These are phyloP conservation scores for Melanaphis sacchari DNA, from an alignment of 1,140 invertebrate species.

Conservation along the genomic window DNA sequence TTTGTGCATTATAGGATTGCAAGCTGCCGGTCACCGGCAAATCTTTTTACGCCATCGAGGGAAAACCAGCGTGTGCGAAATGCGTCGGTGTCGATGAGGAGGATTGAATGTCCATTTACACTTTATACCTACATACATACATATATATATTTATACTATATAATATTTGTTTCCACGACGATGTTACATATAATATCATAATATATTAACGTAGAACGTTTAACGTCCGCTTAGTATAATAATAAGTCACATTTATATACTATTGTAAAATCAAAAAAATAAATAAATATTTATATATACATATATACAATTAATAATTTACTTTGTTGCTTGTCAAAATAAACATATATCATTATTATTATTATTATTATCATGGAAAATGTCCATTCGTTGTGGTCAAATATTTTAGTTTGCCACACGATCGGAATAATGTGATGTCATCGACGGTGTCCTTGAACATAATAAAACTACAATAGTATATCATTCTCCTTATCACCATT, in stretches of 20 bases:
- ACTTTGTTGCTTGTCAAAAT: conserved; percentile 26
- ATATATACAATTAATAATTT: conserved; percentile 26
- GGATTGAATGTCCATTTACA: conserved; percentile 64
- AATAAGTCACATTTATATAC: background rate
- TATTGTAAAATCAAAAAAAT: conserved; percentile 23
- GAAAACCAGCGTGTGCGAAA: conserved; percentile 87
- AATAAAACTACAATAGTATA: background rate
- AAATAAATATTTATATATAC: background rate
- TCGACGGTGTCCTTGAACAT: background rate
- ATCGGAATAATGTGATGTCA: conserved; percentile 24
- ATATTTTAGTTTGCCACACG: background rate
- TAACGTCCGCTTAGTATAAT: background rate
- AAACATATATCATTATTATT: conserved; percentile 18
- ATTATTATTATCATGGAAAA: conserved; percentile 2
- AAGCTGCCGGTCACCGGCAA: conserved; percentile 88
- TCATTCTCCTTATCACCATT: background rate
- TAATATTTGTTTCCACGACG: background rate
- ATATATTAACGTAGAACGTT: conserved; percentile 9
- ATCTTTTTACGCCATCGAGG: conserved; percentile 94
- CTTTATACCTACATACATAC: background rate
- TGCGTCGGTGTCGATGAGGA: conserved; percentile 90
- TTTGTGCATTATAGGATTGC: conserved; percentile 79
- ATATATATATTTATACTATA: background rate
- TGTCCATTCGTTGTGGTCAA: background rate
- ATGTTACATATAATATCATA: background rate